Evolutionary conservation across 1,140 invertebrate genomes (phyloP).

Genomic region (Oryctes rhinoceros): DNA sequence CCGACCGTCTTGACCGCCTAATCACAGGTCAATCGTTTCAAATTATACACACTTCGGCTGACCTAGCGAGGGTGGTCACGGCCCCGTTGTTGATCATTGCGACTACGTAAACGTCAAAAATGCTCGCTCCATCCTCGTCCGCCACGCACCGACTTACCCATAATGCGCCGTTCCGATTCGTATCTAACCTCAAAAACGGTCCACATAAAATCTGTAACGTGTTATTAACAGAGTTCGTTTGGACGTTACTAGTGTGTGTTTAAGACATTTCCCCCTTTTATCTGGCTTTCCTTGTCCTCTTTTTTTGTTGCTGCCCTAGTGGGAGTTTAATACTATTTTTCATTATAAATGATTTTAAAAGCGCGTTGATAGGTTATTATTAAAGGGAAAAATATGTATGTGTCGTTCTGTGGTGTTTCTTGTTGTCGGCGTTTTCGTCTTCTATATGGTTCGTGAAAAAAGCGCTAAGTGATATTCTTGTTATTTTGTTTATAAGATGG

Average conservation of each 20-base stretch:
- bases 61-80: conserved; percentile 54
- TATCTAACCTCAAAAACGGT: conserved; percentile 37
- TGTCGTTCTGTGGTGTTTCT: neutral
- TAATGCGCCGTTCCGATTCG: conserved; percentile 26
- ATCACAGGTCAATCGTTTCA: conserved; percentile 57
- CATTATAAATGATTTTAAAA: conserved; percentile 42
- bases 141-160: conserved; percentile 26
- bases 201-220: conserved; percentile 43
- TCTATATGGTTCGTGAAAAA: neutral
- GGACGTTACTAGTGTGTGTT: conserved; percentile 44
- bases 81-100: conserved; percentile 31
- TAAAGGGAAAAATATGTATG: conserved; percentile 35
- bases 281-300: conserved; percentile 9
- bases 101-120: conserved; percentile 37
- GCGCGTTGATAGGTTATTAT: conserved; percentile 43
- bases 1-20: conserved; percentile 54
- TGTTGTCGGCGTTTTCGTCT: neutral
- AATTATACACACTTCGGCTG: conserved; percentile 51
- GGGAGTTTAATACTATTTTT: conserved; percentile 43
- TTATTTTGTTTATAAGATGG: neutral
- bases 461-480: conserved; percentile 17
- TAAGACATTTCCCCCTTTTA: conserved; percentile 41
- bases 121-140: conserved; percentile 15
- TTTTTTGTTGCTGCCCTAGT: conserved; percentile 40
- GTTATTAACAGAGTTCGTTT: conserved; percentile 48